Percentiles rank a stretch among this genome's conserved stretches.
These are phyloP conservation scores for Scartelaos histophorus DNA, from an alignment of 2,113 vertebrate genomes.

Conservation along the genomic window DNA sequence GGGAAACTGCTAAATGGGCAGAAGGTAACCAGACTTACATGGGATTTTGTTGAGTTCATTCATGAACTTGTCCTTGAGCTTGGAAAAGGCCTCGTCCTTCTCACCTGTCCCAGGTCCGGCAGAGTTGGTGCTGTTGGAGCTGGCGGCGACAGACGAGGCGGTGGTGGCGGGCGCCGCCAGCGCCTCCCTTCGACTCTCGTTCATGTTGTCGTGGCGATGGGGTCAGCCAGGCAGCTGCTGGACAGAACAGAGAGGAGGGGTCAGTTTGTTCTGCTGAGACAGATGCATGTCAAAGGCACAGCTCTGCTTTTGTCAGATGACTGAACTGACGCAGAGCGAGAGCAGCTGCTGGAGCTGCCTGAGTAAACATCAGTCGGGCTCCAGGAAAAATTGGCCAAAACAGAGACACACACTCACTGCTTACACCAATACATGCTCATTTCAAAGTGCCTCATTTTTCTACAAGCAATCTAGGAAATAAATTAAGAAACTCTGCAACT, in stretches of 20 bases:
- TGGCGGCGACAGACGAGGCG: slow-evolving; percentile 69
- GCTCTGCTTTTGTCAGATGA: slow-evolving; percentile 42
- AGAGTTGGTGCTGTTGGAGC: slow-evolving; percentile 85
- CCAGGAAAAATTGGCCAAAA: slow-evolving; percentile 47
- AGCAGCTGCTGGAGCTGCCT: slow-evolving; percentile 73
- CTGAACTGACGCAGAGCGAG: slow-evolving; percentile 46
- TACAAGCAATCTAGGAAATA: slow-evolving; percentile 18
- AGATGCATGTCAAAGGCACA: slow-evolving; percentile 48
- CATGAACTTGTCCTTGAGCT: slow-evolving; percentile 98
- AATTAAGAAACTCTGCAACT: slow-evolving; percentile 18
- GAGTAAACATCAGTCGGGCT: slow-evolving; percentile 74
- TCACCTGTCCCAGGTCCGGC: slow-evolving; percentile 76
- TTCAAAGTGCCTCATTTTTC: slow-evolving; percentile 18
- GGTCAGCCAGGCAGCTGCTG: slow-evolving; percentile 73
- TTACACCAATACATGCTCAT: slow-evolving; percentile 54
- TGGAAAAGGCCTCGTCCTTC: slow-evolving; percentile 92
- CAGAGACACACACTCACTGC: slow-evolving; percentile 44
- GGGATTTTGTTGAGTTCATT: slow-evolving; percentile 98
- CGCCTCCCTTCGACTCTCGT: slow-evolving; percentile 89
- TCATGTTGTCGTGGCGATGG: slow-evolving; percentile 74
- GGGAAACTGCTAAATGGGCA: not conserved
- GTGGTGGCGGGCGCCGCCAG: slow-evolving; percentile 85
- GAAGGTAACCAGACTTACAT: slow-evolving; percentile 80
- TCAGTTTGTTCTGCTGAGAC: slow-evolving; percentile 40
- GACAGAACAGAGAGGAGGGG: slow-evolving; percentile 24